Evolutionary conservation across 2,888 invertebrate species (phyloP), one percentile per base, ranked within the genome.

Genomic region (Osmoderma eremita): DNA sequence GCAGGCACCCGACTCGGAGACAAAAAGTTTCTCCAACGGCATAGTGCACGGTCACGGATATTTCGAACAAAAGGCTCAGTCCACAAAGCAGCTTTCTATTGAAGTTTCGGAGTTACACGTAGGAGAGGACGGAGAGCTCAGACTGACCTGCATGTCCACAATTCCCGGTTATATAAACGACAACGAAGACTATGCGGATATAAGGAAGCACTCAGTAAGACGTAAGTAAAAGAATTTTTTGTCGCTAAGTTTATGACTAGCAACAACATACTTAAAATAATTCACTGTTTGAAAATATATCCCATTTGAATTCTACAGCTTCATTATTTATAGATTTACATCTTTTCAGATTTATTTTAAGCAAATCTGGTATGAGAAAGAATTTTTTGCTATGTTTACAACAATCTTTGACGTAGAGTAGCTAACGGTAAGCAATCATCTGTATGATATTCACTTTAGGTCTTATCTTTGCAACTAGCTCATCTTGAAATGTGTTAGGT

Each of bases 131-230:
- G 91, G 91, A 0, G 84, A 87, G 64, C 83, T 92, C 71, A 88
- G 90, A 77, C 86, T 93, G 67, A 91, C 90, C 36, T 93, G 93
- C 78, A 86, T 91, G 69, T 88, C 92, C 41, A 92, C 93, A 56
- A 93, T 93, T 73, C 93, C 93, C 0, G 89, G 90, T 67, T 90
- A 90, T 73, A 87, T 91, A 17, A 88, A 87, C 13, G 88, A 88
- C 39, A 88, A 88, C 63, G 91, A 90, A 74, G 86, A 88, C 72
- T 93, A 88, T 77, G 92, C 92, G 58, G 92, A 93, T 78, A 84
- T 89, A 72, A 89, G 89, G 79, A 90, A 88, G 72, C 88, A 88
- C 76, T 90, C 90, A 41, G 90, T 91, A 63, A 87, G 88, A 79
- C 91, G 93, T 92, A 82, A 87, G 87, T 81, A 30, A 30, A 5